Evolutionary conservation across 2,113 vertebrate genomes (phyloP).

Genomic region (Eptesicus fuscus): DNA sequence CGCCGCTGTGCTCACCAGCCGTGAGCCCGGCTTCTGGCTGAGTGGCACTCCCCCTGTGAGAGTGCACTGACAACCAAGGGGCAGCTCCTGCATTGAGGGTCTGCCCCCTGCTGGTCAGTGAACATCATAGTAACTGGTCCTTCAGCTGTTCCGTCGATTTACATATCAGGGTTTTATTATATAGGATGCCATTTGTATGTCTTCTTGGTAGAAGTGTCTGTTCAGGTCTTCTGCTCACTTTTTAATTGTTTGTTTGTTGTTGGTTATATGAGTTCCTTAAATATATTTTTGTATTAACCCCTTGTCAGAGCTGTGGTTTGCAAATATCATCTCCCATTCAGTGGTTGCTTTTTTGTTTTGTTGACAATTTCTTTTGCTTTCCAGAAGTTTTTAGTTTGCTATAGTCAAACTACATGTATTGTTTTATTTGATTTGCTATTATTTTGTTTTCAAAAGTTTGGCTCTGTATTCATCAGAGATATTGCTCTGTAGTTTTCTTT

Average conservation of each 20-base stretch:
- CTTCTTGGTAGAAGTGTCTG: background rate
- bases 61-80: no score
- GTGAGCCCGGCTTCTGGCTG: no score
- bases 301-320: background rate
- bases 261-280: background rate
- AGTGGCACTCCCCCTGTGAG: no score
- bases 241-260: background rate
- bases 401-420: background rate
- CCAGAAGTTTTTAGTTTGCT: background rate
- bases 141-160: no score
- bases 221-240: background rate
- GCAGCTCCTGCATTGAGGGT: no score
- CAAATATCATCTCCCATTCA: background rate
- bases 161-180: no score
- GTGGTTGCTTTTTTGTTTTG: background rate
- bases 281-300: background rate
- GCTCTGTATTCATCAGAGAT: background rate
- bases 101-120: no score
- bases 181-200: background rate
- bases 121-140: no score
- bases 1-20: no score
- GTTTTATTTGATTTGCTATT: background rate
- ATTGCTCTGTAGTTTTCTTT: background rate
- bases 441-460: background rate
- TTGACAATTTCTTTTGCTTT: background rate